These are phyloP conservation scores for Eulemur coronatus DNA, from an alignment of 2,797 vertebrate species.

Conservation along the genomic window DNA sequence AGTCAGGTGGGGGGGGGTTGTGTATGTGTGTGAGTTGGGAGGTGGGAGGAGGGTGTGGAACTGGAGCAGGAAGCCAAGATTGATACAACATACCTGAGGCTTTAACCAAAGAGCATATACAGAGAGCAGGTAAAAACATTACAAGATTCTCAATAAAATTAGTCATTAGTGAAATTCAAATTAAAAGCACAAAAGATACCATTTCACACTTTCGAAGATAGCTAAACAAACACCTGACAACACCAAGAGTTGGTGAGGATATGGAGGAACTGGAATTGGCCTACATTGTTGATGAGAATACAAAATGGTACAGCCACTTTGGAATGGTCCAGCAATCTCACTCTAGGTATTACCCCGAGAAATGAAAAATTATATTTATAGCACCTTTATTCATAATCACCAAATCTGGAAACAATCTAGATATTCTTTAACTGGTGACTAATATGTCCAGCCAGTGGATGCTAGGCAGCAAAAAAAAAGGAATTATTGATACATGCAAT, in stretches of 20 bases:
- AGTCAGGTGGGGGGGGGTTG: background rate
- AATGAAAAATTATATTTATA: background rate
- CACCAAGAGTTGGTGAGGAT: background rate
- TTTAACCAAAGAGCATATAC: background rate
- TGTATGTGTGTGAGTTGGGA: too few species aligned
- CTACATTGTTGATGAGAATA: background rate
- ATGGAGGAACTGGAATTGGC: background rate
- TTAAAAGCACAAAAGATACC: background rate
- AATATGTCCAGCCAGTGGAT: background rate
- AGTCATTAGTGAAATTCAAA: background rate
- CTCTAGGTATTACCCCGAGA: background rate
- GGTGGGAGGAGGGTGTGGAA: background rate
- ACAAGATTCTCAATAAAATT: background rate
- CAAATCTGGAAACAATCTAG: background rate
- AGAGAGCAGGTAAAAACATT: background rate
- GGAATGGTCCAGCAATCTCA: background rate
- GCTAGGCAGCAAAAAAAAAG: background rate
- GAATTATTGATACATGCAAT: background rate
- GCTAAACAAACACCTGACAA: background rate
- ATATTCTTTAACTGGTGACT: background rate
- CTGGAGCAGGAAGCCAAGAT: background rate
- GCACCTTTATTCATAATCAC: background rate
- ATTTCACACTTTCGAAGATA: background rate
- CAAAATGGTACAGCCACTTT: background rate
- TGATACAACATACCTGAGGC: background rate